phyloP scores from a whole-genome alignment of 2,113 vertebrate species.

The Formicarius rufipectus region DNA sequence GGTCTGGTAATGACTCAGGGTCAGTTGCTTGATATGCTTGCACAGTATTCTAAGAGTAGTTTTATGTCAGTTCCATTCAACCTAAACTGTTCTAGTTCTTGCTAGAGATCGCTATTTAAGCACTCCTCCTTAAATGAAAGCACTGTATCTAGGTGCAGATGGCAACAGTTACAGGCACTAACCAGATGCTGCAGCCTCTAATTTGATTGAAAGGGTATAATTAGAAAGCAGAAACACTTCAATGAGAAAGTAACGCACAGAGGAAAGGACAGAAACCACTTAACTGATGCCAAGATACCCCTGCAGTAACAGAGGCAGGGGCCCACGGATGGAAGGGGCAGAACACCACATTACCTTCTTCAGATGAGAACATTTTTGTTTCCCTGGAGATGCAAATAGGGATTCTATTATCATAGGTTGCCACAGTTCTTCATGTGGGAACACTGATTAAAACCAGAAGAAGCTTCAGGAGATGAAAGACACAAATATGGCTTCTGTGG shows the following conservation, averaged over 20 bases:
- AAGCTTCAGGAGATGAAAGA: constrained; percentile 75
- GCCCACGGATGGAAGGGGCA: constrained; percentile 66
- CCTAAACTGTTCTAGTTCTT: constrained; percentile 43
- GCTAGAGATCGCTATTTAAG: constrained; percentile 50
- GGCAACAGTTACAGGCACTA: constrained; percentile 88
- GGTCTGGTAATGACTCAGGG: neutral
- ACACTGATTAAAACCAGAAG: constrained; percentile 81
- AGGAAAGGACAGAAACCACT: constrained; percentile 84
- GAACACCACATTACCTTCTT: constrained; percentile 69
- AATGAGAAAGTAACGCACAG: constrained; percentile 79
- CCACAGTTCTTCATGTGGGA: constrained; percentile 81
- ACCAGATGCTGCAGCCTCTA: constrained; percentile 95
- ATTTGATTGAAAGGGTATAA: constrained; percentile 97
- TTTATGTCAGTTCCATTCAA: constrained; percentile 55
- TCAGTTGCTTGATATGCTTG: neutral
- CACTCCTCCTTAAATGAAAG: constrained; percentile 77
- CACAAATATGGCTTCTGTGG: constrained; percentile 80
- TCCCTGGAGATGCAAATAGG: constrained; percentile 71
- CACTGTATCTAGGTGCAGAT: constrained; percentile 88
- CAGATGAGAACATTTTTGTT: constrained; percentile 71
- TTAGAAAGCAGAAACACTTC: constrained; percentile 95
- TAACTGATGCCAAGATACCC: constrained; percentile 80
- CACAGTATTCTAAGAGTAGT: constrained; percentile 24
- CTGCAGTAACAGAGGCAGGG: constrained; percentile 70
- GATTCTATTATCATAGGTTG: constrained; percentile 80